These are phyloP conservation scores for Rhopilema esculentum DNA, from an alignment of 30 jellyfish, hydroid and myxozoan species.

Conservation along the genomic window DNA sequence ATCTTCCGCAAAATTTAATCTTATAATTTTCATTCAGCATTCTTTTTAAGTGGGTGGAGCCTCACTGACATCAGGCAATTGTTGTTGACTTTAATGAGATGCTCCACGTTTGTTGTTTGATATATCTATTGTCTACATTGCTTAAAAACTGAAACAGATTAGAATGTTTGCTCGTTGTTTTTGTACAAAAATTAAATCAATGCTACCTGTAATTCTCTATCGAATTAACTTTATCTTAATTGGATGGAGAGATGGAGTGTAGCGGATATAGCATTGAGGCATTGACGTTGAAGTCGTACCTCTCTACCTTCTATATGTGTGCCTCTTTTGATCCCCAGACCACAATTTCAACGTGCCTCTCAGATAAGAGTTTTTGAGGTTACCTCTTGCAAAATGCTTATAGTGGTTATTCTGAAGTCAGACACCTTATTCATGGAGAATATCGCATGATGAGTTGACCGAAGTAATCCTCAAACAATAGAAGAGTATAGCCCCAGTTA, in stretches of 20 bases:
- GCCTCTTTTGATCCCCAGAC: not conserved
- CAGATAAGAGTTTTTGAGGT: not conserved
- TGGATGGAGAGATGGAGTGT: not conserved
- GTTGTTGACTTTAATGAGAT: not conserved
- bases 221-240: not conserved
- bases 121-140: not conserved
- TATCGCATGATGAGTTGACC: not conserved
- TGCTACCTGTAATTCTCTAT: not conserved
- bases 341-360: not conserved
- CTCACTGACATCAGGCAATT: not conserved
- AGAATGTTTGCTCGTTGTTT: not conserved
- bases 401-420: not conserved
- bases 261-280: not conserved
- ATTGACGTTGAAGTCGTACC: not conserved
- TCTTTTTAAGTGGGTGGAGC: not conserved
- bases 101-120: not conserved
- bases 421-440: not conserved
- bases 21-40: not conserved
- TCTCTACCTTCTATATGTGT: not conserved
- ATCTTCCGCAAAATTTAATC: not conserved
- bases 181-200: not conserved
- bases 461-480: not conserved
- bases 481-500: too few species aligned
- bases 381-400: not conserved
- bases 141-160: not conserved